Base-by-base conservation (phyloP, 1,140 invertebrate species). In the Atta cephalotes region DNA sequence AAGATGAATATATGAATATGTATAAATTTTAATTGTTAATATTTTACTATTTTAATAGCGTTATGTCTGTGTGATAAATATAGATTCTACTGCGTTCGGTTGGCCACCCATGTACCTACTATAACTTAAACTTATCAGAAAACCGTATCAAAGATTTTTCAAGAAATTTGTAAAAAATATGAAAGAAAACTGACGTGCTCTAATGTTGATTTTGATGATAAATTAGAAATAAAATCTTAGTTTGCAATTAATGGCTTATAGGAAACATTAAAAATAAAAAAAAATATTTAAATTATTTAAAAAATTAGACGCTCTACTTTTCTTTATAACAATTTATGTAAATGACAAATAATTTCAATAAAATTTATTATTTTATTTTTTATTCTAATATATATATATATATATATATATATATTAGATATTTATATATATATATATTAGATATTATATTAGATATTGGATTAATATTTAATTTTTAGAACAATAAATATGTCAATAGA, bases 121-220 rank as follows among this genome's bases (percentile, higher is more conserved):
- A 51, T 45, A 18, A 60, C 35, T 51, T 63, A 76, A 84, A 76
- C 56, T 71, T 71, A 76, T 74, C 16, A 12, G 25, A 79, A 66
- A 72, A 60, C n/a, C 9, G 39, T 74, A 84, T 84, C 80, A 74
- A 84, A 84, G 2, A 51, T 51, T 51, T 76, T 62, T 76, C n/a
- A 58, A 84, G 39, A 62, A 62, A 76, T n/a, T 9, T 62, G 9
- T 62, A 63, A 51, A 21, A 39, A 51, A 74, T 39, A 6, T 49
- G 14, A 74, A 62, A 49, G 63, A 39, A 76, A 74, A 76, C 70
- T 62, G 45, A 84, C 39, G 80, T 28, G 80, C 45, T 63, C 70
- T 16, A 62, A 28, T n/a, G 3, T n/a, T 45, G 4, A 25, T 21
- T 79, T n/a, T 66, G 21, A n/a, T 35, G 31, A 39, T 12, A 25